Evolutionary conservation across 2,888 invertebrate species (phyloP).

Genomic region (Tachina grossa): DNA sequence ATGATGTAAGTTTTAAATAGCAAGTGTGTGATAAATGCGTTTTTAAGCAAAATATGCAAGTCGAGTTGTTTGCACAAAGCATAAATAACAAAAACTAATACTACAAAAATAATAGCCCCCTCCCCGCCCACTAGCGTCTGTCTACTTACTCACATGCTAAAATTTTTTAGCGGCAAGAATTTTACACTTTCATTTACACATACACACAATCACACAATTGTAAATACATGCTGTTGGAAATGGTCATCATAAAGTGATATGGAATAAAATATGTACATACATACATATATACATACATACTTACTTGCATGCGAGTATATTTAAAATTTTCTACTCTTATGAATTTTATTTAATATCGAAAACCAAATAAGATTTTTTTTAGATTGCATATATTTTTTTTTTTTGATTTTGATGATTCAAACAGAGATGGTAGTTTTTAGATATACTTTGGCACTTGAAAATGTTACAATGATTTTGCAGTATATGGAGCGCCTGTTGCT

Average conservation of each 20-base stretch:
- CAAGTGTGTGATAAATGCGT: constrained; percentile 70
- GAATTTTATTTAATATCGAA: constrained; percentile 17
- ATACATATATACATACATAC: not conserved
- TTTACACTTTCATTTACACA: constrained; percentile 15
- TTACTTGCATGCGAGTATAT: not conserved
- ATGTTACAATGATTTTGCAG: too few species aligned
- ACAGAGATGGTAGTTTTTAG: constrained; percentile 4
- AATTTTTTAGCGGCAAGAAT: constrained; percentile 27
- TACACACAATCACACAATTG: not conserved
- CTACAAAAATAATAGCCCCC: constrained; percentile 56
- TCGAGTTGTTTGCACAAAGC: constrained; percentile 45
- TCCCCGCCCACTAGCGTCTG: not conserved
- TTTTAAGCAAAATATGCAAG: constrained; percentile 67
- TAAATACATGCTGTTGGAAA: not conserved
- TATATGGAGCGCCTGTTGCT: not conserved
- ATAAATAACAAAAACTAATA: constrained; percentile 62
- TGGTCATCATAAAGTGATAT: constrained; percentile 72
- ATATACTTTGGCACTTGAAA: not conserved
- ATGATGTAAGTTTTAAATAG: constrained; percentile 53
- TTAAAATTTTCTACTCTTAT: constrained; percentile 38
- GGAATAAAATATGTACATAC: not conserved
- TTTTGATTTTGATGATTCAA: not conserved
- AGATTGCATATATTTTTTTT: not conserved
- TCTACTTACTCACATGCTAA: not conserved
- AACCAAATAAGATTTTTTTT: constrained; percentile 15